Conservation (phyloP, 2,888 invertebrate species). For the Aradus depressus region DNA sequence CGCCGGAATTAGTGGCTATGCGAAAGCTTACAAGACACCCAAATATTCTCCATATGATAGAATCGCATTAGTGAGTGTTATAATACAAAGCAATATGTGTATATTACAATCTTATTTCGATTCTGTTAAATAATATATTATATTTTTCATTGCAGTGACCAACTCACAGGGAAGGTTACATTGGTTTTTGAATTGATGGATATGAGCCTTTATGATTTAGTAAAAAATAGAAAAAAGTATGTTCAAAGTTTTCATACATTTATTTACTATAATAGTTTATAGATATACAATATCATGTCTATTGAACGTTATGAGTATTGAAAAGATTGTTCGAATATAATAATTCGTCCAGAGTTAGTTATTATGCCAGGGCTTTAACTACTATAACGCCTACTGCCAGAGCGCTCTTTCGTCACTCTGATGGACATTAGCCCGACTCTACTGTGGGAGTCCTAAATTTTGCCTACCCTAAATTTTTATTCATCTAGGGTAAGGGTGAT, state of each 20-base stretch:
- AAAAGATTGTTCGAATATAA: too few species aligned
- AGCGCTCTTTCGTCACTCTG: too few species aligned
- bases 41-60: conserved; percentile 50
- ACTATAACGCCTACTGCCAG: too few species aligned
- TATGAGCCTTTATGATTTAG: conserved; percentile 54
- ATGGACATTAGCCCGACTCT: too few species aligned
- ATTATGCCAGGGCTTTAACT: too few species aligned
- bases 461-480: too few species aligned
- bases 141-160: conserved; percentile 41
- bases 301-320: too few species aligned
- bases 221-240: conserved; percentile 43
- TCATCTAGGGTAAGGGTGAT: too few species aligned
- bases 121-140: neutral
- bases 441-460: too few species aligned
- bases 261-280: conserved; percentile 7
- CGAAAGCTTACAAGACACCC: conserved; percentile 47
- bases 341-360: too few species aligned
- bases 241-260: conserved; percentile 11
- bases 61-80: conserved; percentile 49
- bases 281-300: too few species aligned
- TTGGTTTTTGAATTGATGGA: conserved; percentile 58
- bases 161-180: conserved; percentile 45
- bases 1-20: conserved; percentile 51
- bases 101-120: neutral
- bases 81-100: neutral